Conservation (phyloP, 2,888 invertebrate species). For the Arge pagana region DNA sequence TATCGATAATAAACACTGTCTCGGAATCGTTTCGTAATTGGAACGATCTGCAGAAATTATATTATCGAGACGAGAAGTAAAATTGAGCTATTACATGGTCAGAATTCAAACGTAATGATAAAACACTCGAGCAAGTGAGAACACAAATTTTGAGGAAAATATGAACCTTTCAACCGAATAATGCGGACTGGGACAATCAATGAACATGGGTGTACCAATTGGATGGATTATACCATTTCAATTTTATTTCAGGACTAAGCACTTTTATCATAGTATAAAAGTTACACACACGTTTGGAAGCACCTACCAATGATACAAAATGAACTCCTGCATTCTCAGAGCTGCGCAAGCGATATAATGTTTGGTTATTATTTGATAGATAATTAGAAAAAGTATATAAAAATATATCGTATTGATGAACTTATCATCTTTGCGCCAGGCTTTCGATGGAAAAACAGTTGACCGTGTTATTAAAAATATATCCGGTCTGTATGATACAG, state of each 20-base stretch:
- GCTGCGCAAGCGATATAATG: background rate
- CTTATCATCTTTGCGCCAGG: background rate
- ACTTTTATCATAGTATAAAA: slow-evolving; percentile 4
- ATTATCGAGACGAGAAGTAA: no score
- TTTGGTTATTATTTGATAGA: background rate
- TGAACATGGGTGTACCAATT: slow-evolving; percentile 2
- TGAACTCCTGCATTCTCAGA: background rate
- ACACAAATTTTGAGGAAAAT: background rate
- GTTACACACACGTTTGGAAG: background rate
- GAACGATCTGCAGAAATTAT: no score
- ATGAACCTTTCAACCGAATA: background rate
- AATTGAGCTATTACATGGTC: no score
- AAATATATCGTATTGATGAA: slow-evolving; percentile 11
- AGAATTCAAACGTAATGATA: no score
- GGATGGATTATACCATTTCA: background rate
- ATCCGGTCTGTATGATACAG: no score
- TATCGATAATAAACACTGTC: no score
- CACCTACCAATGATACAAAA: slow-evolving; percentile 1
- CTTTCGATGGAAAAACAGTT: background rate
- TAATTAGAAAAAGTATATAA: slow-evolving; percentile 16
- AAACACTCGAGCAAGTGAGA: no score
- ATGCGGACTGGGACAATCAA: slow-evolving; percentile 2
- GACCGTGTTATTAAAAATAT: no score
- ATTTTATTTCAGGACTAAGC: slow-evolving; percentile 9
- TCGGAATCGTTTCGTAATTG: no score